Base-by-base conservation (phyloP, 23 tunicate species). In the Ciona savignyi region DNA sequence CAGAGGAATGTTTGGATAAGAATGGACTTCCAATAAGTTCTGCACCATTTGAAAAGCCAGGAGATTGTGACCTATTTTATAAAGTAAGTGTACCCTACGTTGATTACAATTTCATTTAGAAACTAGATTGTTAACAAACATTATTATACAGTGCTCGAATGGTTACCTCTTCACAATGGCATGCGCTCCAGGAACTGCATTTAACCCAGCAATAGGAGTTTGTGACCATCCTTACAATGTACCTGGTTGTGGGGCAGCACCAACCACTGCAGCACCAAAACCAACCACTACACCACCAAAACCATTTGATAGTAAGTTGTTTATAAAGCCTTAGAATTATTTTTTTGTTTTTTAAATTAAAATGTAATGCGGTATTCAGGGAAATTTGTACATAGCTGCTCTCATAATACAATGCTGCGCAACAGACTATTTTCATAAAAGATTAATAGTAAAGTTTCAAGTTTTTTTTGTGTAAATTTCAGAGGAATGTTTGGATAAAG, bases 191-290 rank as follows among this genome's bases (percentile, higher is more conserved):
- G 83, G 76, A 3, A 78, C 83, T 1, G 77, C 51, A 2, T 78
- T 78, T 60, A 78, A 70, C 51, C 83, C 83, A 24, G 66, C 60
- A 3, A 63, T 70, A 22, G 75, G 75, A 0, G 75, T 78, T 1
- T 78, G 83, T 34, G 83, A 78, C 51, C 29, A 60, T 25, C 76
- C 81, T 33, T 77, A 19, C 64, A 77, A 77, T 34, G 81, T 77
- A 1, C 73, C 72, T 33, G 63, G 63, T 23, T 77, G 81, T 30
- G 62, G 21, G 0, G 60, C 2, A 0, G 33, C 81, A 4, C 30
- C 75, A 62, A n/a, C 72, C 23, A 9, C 56, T 6, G 15, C 56
- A 42, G 15, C 56, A 42, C 11, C 15, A 6, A 9, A 9, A 42
- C 56, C 56, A 42, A 42, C 56, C 15, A 9, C 56, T 6, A 15